Evolutionary conservation across 1,140 invertebrate species (phyloP).

Genomic region (Lepidostoma basale): DNA sequence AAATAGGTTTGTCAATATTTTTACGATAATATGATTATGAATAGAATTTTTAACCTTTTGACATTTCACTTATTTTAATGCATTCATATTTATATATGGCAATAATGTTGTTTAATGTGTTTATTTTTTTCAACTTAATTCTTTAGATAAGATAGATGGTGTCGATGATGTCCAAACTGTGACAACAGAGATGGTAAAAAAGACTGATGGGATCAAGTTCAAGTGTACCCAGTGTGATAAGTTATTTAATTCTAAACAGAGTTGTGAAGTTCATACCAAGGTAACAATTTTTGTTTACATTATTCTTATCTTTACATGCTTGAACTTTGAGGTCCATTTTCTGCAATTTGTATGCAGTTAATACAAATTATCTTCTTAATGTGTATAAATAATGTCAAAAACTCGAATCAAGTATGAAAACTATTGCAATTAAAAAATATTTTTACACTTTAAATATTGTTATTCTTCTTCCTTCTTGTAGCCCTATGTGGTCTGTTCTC

Average conservation of each 20-base stretch:
- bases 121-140: neutral
- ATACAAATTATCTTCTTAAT: too few relatives aligned
- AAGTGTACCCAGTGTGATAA: slow-evolving; percentile 65
- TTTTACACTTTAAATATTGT: too few relatives aligned
- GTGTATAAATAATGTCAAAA: too few relatives aligned
- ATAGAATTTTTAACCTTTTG: neutral
- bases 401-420: neutral
- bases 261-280: slow-evolving; percentile 64
- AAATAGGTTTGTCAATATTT: neutral
- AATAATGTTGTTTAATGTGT: neutral
- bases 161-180: too few relatives aligned
- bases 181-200: too few relatives aligned
- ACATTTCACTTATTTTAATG: neutral
- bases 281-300: slow-evolving; percentile 40
- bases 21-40: neutral
- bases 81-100: too few relatives aligned
- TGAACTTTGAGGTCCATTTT: too few relatives aligned
- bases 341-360: too few relatives aligned
- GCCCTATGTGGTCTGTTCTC: too few relatives aligned
- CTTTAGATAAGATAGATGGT: neutral
- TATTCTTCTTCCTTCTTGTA: too few relatives aligned
- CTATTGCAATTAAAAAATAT: too few relatives aligned
- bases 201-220: slow-evolving; percentile 39
- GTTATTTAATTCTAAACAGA: slow-evolving; percentile 63
- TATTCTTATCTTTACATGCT: too few relatives aligned